phyloP scores from a whole-genome alignment of 2,797 vertebrate genomes.

The Sarcoramphus papa region DNA sequence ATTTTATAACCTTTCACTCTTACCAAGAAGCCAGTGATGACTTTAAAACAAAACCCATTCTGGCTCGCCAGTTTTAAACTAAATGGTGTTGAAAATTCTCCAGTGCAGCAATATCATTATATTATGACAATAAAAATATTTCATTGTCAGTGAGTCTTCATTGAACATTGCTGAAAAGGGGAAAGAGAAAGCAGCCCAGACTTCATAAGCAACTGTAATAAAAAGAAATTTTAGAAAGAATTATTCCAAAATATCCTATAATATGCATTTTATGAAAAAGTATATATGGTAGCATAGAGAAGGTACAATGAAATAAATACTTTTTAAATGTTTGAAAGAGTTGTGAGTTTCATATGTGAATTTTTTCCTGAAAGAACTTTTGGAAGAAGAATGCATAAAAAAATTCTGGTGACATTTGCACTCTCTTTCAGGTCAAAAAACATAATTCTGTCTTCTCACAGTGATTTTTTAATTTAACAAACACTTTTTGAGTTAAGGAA shows the following conservation, averaged over 20 bases:
- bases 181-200: neutral
- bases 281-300: neutral
- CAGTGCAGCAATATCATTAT: neutral
- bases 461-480: neutral
- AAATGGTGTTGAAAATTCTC: neutral
- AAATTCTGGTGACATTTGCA: neutral
- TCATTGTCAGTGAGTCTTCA: neutral
- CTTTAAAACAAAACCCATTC: neutral
- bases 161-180: neutral
- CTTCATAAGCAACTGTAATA: neutral
- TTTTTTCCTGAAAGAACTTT: neutral
- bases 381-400: neutral
- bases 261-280: neutral
- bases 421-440: neutral
- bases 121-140: neutral
- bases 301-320: neutral
- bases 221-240: neutral
- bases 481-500: neutral
- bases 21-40: neutral
- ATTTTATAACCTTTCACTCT: neutral
- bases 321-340: neutral
- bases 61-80: neutral
- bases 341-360: neutral
- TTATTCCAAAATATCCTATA: neutral
- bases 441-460: neutral